A percentile compares a stretch with the other conserved stretches of the same genome.
phyloP scores from a whole-genome alignment of 37 sponge, comb jelly and placozoan species.

The Bolinopsis microptera region DNA sequence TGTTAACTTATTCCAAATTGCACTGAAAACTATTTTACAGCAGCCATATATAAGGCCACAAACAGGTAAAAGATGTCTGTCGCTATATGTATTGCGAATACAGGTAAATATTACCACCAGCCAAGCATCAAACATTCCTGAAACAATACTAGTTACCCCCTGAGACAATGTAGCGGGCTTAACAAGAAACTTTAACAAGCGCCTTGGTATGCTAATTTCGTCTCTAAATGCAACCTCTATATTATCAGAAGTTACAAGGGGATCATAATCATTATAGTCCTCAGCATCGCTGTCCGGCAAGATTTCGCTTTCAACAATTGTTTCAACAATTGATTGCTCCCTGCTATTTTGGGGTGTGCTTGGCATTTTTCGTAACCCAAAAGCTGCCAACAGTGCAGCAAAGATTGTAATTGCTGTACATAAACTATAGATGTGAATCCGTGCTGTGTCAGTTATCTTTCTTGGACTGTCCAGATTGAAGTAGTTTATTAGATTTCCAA shows the following conservation, averaged over 20 bases:
- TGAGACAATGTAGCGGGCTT: background rate
- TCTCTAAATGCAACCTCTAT: too few species aligned
- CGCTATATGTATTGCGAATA: background rate
- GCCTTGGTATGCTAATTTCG: background rate
- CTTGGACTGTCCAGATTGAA: background rate
- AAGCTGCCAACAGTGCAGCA: background rate
- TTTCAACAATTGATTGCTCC: too few species aligned
- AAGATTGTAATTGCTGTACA: background rate
- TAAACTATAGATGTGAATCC: background rate
- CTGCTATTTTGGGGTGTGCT: background rate
- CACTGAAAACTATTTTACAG: background rate
- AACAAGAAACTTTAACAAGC: background rate
- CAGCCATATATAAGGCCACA: constrained; percentile 35
- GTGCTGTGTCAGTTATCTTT: background rate
- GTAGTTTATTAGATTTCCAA: background rate
- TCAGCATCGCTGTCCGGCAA: background rate
- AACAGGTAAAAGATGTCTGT: constrained; percentile 15
- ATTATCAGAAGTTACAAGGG: background rate
- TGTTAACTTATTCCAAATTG: background rate
- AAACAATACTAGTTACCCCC: background rate
- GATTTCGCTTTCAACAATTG: background rate
- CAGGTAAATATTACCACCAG: background rate
- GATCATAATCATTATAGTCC: background rate
- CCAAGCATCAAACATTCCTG: background rate
- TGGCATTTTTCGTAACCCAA: constrained; percentile 7